Conservation (phyloP, 2,113 vertebrate genomes). For the Lepus americanus region DNA sequence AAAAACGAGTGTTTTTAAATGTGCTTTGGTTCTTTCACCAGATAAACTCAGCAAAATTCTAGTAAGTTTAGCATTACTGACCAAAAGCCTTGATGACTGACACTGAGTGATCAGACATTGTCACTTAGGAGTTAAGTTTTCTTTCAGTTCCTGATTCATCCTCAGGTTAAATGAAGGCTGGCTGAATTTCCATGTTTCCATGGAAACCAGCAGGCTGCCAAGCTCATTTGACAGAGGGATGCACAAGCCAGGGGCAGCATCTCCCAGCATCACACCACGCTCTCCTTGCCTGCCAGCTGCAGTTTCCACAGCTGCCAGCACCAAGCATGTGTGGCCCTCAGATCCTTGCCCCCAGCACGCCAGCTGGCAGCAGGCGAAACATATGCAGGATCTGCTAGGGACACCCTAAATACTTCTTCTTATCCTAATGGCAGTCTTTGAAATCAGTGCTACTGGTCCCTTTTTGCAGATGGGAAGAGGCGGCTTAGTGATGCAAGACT, state of each 20-base stretch:
- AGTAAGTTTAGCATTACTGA: background rate
- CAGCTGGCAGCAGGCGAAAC: background rate
- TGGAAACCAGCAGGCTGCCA: conserved; percentile 15
- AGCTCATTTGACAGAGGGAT: background rate
- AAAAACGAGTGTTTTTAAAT: background rate
- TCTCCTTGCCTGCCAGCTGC: background rate
- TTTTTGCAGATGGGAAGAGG: background rate
- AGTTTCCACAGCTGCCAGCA: background rate
- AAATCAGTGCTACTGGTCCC: background rate
- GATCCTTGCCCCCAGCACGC: background rate
- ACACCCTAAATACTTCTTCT: background rate
- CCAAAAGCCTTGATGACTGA: background rate
- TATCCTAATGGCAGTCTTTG: background rate
- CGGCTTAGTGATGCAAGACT: background rate
- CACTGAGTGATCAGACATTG: conserved; percentile 10
- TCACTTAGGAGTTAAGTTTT: background rate
- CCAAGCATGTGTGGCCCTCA: background rate
- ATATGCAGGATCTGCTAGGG: background rate
- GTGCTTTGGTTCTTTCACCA: background rate
- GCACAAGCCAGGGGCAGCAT: background rate
- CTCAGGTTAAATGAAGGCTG: background rate
- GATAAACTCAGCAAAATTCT: conserved; percentile 6
- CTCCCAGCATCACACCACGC: background rate
- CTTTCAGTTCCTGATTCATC: background rate
- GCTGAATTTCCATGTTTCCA: background rate